These are phyloP conservation scores for Tiphia femorata DNA, from an alignment of 2,888 invertebrate genomes.

Conservation along the genomic window DNA sequence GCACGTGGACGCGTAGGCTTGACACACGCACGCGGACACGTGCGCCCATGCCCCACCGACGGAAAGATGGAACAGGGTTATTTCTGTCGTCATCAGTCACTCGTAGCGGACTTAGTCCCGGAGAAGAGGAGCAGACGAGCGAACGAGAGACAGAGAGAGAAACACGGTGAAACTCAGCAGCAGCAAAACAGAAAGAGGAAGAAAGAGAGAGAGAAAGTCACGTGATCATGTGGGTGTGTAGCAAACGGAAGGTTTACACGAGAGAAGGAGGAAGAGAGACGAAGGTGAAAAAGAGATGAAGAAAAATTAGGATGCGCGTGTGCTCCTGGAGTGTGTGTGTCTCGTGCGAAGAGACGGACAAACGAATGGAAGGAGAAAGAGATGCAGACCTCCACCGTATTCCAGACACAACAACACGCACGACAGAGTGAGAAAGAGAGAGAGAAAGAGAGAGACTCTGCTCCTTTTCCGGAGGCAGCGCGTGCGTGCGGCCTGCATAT, in stretches of 20 bases:
- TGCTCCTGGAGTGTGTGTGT: no score
- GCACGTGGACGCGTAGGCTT: constrained; percentile 42
- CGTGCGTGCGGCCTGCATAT: no score
- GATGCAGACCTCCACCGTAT: no score
- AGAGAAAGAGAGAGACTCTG: not conserved
- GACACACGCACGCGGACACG: constrained; percentile 50
- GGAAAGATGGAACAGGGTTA: constrained; percentile 55
- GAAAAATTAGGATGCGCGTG: no score
- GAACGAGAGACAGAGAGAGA: not conserved
- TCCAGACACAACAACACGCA: not conserved
- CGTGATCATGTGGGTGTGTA: no score
- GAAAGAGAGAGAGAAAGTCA: no score
- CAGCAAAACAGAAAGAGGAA: no score
- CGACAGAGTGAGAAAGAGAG: not conserved
- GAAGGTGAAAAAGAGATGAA: not conserved
- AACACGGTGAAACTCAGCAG: no score
- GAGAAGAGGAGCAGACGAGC: no score
- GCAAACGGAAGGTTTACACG: no score
- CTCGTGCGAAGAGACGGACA: no score
- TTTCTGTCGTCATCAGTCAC: constrained; percentile 67
- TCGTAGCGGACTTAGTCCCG: constrained; percentile 45
- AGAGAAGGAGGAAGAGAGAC: not conserved
- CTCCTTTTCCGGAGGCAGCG: not conserved
- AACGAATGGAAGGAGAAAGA: no score
- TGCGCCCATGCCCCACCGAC: constrained; percentile 40